These are phyloP conservation scores for Sturmia bella DNA, from an alignment of 2,888 invertebrate genomes.

Conservation along the genomic window DNA sequence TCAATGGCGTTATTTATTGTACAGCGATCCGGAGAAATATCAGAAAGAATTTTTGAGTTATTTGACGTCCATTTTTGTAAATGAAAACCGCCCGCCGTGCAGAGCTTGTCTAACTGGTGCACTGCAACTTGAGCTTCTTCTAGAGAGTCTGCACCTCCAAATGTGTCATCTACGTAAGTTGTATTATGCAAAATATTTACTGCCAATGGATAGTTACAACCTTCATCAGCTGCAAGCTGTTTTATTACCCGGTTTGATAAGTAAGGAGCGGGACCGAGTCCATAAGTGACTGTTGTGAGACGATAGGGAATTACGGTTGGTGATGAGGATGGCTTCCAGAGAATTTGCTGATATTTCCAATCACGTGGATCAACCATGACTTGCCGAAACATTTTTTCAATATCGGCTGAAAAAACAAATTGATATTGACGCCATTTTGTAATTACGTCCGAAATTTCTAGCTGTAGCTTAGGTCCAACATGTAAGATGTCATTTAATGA, in stretches of 20 bases:
- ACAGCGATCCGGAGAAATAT: slow-evolving; percentile 4
- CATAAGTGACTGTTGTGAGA: slow-evolving; percentile 36
- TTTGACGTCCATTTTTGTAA: slow-evolving; percentile 3
- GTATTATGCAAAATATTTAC: slow-evolving; percentile 32
- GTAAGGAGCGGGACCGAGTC: slow-evolving; percentile 34
- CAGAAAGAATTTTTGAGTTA: slow-evolving; percentile 5
- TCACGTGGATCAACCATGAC: slow-evolving; percentile 16
- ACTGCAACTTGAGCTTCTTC: slow-evolving; percentile 6
- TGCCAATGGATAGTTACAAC: slow-evolving; percentile 16
- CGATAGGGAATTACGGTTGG: background rate
- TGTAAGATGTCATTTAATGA: slow-evolving; percentile 55
- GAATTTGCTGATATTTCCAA: slow-evolving; percentile 23
- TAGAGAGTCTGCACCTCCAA: slow-evolving; percentile 72
- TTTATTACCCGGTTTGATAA: slow-evolving; percentile 33
- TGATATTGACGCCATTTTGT: slow-evolving; percentile 44
- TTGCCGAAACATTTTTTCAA: slow-evolving; percentile 54
- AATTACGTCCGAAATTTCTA: slow-evolving; percentile 44
- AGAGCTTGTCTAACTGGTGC: slow-evolving; percentile 3
- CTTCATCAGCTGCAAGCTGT: slow-evolving; percentile 31
- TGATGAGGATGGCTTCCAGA: background rate
- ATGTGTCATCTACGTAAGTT: slow-evolving; percentile 43
- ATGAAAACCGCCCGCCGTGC: slow-evolving; percentile 23
- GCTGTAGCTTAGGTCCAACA: slow-evolving; percentile 39
- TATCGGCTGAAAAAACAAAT: slow-evolving; percentile 47
- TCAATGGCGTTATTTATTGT: background rate